Conservation (phyloP, 2,797 vertebrate species). For the Siniperca scherzeri region DNA sequence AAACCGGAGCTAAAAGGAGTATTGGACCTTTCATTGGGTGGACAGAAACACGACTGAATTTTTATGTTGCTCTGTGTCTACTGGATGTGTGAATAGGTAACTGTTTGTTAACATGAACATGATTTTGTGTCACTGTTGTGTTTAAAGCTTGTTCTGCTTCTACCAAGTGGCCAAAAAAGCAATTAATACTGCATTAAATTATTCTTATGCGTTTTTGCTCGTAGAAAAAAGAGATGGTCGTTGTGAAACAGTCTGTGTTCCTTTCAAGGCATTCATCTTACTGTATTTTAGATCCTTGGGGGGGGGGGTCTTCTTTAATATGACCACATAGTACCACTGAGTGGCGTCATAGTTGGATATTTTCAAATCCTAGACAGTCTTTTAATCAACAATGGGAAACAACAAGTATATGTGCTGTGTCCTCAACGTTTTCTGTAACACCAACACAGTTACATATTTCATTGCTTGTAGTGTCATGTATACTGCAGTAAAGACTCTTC, state of each 20-base stretch:
- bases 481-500: constrained; percentile 2
- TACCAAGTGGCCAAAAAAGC: neutral
- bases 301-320: neutral
- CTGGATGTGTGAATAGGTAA: neutral
- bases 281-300: neutral
- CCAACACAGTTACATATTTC: neutral
- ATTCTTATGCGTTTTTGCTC: neutral
- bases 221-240: too few species aligned
- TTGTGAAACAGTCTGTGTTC: neutral
- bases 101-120: neutral
- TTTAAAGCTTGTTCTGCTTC: neutral
- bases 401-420: too few species aligned
- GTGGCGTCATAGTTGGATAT: neutral
- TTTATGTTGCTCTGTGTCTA: neutral
- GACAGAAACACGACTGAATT: neutral
- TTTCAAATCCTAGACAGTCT: neutral
- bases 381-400: neutral
- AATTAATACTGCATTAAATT: neutral
- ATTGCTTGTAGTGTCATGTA: constrained; percentile 10
- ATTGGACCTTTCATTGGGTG: neutral
- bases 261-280: neutral
- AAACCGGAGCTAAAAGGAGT: neutral
- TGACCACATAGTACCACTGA: neutral
- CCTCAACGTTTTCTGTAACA: neutral
- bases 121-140: neutral